Conservation (phyloP, 2,113 vertebrate genomes). For the Cynoglossus semilaevis region DNA sequence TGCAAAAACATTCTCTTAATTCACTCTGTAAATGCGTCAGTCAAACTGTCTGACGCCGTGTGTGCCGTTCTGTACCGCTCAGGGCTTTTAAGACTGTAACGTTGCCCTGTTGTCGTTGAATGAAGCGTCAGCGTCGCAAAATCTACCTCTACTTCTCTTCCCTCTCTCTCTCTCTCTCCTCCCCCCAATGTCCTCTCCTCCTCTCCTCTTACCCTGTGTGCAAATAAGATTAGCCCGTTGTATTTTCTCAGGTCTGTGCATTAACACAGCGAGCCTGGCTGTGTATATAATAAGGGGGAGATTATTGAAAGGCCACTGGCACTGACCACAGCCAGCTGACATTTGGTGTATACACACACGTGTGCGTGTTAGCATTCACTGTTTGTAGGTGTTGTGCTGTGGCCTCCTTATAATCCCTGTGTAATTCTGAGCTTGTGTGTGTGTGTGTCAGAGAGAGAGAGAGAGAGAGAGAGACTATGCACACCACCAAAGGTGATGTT, state of each 20-base stretch:
- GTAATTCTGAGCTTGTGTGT: constrained; percentile 29
- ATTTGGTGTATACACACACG: constrained; percentile 49
- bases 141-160: background rate
- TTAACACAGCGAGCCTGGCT: constrained; percentile 71
- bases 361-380: constrained; percentile 48
- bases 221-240: constrained; percentile 75
- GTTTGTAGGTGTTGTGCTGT: constrained; percentile 25
- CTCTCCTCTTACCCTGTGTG: constrained; percentile 65
- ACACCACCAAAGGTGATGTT: constrained; percentile 67
- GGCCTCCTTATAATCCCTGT: constrained; percentile 62
- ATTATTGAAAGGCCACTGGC: constrained; percentile 65
- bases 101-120: too few relatives aligned
- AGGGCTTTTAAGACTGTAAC: too few relatives aligned
- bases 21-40: too few relatives aligned
- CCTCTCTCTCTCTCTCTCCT: constrained; percentile 6
- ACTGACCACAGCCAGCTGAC: constrained; percentile 61
- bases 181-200: constrained; percentile 21
- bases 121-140: too few relatives aligned
- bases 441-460: constrained; percentile 20
- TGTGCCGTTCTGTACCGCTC: too few relatives aligned
- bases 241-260: constrained; percentile 75
- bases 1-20: too few relatives aligned
- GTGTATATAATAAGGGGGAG: constrained; percentile 76
- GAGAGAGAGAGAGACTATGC: constrained; percentile 8
- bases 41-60: too few relatives aligned